These are phyloP conservation scores for Drosophila burlai DNA, from an alignment of 1,140 invertebrate species.

Conservation along the genomic window DNA sequence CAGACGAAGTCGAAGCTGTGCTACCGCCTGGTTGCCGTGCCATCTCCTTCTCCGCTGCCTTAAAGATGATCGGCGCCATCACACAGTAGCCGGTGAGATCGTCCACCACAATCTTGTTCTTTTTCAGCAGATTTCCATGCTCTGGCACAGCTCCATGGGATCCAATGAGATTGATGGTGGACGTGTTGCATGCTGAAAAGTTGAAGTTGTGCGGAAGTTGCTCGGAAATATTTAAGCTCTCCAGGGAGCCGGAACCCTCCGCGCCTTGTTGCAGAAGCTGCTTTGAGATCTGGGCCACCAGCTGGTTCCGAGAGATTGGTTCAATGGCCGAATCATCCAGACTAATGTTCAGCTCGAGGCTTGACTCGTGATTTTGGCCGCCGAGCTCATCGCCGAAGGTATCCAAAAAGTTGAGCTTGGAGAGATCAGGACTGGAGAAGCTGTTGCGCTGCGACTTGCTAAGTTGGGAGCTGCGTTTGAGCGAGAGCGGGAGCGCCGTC, in stretches of 20 bases:
- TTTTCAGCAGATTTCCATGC: conserved; percentile 28
- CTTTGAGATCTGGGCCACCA: conserved; percentile 48
- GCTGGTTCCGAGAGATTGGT: conserved; percentile 25
- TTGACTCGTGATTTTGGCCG: conserved; percentile 32
- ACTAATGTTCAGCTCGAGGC: conserved; percentile 69
- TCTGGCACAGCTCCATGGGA: conserved; percentile 66
- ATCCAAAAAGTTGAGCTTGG: conserved; percentile 76
- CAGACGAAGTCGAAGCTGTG: conserved; percentile 73
- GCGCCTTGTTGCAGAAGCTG: conserved; percentile 33
- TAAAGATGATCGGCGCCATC: conserved; percentile 82
- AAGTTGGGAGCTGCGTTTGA: conserved; percentile 38
- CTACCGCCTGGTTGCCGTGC: conserved; percentile 46
- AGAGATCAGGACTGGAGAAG: conserved; percentile 83
- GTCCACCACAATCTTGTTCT: conserved; percentile 73
- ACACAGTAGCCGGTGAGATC: conserved; percentile 81
- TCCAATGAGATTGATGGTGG: conserved; percentile 80
- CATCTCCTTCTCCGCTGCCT: conserved; percentile 28
- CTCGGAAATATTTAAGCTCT: conserved; percentile 76
- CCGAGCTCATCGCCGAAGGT: conserved; percentile 59
- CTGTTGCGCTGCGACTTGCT: conserved; percentile 75
- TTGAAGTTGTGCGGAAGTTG: conserved; percentile 80
- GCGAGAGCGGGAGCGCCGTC: conserved; percentile 15
- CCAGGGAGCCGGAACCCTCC: conserved; percentile 55
- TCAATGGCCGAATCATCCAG: conserved; percentile 70
- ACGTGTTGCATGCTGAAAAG: conserved; percentile 78